These are phyloP conservation scores for Rhizomys pruinosus DNA, from an alignment of 2,113 vertebrate genomes.

Conservation along the genomic window DNA sequence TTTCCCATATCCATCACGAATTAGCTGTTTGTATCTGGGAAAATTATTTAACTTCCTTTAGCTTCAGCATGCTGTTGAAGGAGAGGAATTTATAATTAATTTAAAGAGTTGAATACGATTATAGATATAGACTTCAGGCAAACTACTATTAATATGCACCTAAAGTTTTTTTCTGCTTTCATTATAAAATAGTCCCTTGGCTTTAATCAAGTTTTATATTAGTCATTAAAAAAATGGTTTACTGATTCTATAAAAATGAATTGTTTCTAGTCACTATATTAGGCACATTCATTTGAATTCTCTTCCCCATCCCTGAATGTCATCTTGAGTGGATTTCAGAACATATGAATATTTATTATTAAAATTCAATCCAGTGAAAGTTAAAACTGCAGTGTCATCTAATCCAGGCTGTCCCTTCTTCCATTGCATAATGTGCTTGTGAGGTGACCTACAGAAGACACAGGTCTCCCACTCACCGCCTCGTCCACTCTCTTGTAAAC, in stretches of 20 bases:
- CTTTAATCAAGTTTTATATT: neutral
- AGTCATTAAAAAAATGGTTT: neutral
- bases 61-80: neutral
- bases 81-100: neutral
- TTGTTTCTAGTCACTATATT: neutral
- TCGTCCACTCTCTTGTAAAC: neutral
- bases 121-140: neutral
- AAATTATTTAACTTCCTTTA: neutral
- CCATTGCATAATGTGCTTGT: neutral
- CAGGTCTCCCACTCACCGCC: neutral
- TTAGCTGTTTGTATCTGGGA: neutral
- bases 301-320: neutral
- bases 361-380: neutral
- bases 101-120: neutral
- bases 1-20: neutral
- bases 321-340: neutral
- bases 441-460: neutral
- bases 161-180: neutral
- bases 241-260: neutral
- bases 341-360: conserved; percentile 4
- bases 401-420: neutral
- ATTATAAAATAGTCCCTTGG: neutral
- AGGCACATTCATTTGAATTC: neutral
- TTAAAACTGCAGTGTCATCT: conserved; percentile 11
- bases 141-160: neutral